Evolutionary conservation across 2,113 vertebrate species (phyloP).

Genomic region (Numida meleagris): DNA sequence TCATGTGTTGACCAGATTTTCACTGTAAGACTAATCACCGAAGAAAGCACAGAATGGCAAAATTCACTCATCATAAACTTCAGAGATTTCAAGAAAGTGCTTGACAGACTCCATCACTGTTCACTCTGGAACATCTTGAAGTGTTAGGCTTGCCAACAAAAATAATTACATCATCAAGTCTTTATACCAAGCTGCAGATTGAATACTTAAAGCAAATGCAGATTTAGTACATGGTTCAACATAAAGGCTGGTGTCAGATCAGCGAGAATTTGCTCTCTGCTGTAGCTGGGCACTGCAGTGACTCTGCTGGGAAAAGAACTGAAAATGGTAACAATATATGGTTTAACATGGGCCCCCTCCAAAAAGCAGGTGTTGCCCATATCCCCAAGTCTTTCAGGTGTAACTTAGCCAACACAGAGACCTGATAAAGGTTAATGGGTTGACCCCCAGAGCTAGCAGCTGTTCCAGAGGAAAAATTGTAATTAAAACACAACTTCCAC

Average conservation of each 20-base stretch:
- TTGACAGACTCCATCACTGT: conserved; percentile 56
- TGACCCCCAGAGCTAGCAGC: background rate
- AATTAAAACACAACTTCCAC: background rate
- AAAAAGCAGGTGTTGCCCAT: background rate
- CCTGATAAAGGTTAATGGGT: background rate
- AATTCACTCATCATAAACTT: conserved; percentile 69
- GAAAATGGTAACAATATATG: background rate
- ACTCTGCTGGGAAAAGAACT: background rate
- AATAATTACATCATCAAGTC: conserved; percentile 61
- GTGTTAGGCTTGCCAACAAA: conserved; percentile 42
- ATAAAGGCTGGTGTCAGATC: conserved; percentile 20
- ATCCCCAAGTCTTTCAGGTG: background rate
- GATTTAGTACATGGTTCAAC: conserved; percentile 3
- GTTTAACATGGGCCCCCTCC: background rate
- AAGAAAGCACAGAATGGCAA: conserved; percentile 34
- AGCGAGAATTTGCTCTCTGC: background rate
- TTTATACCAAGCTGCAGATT: conserved; percentile 52
- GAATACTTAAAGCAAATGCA: conserved; percentile 19
- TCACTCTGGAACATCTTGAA: conserved; percentile 66
- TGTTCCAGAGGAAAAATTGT: background rate
- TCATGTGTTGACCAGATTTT: conserved; percentile 68
- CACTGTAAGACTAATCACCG: conserved; percentile 28
- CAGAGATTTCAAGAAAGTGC: conserved; percentile 58
- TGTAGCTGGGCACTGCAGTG: background rate
- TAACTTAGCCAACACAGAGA: rapidly evolving